phyloP scores from a whole-genome alignment of 2,797 vertebrate genomes.

The Platalea minor region DNA sequence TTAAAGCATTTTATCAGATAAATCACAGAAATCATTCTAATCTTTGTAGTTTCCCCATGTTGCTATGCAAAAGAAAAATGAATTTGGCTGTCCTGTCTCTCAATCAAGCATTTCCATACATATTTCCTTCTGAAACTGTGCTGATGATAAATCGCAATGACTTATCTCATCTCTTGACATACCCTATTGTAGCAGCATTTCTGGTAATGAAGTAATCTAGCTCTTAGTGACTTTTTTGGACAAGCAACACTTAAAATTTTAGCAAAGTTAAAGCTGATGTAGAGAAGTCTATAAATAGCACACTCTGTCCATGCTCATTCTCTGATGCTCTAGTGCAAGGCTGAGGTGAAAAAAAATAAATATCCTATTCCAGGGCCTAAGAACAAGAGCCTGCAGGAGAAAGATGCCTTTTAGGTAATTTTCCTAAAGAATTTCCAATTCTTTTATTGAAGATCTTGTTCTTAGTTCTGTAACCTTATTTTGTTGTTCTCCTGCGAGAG shows the following conservation, averaged over 20 bases:
- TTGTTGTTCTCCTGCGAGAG: conserved; percentile 19
- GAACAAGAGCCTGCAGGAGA: not conserved
- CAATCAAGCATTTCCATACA: not conserved
- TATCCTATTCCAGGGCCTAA: conserved; percentile 15
- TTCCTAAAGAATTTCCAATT: not conserved
- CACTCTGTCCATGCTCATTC: not conserved
- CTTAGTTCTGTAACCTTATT: conserved; percentile 56
- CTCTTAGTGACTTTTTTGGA: not conserved
- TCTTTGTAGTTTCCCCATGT: not conserved
- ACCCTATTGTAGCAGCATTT: not conserved
- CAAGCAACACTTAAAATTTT: not conserved
- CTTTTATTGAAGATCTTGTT: not conserved
- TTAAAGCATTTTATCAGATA: not conserved
- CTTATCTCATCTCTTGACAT: not conserved
- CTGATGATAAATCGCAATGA: not conserved
- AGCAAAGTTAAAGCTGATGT: conserved; percentile 7
- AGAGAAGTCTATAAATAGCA: not conserved
- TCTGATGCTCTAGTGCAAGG: not conserved
- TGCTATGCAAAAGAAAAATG: not conserved
- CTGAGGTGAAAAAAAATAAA: not conserved
- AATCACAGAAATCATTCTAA: not conserved
- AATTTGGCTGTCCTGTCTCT: not conserved
- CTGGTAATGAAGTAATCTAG: not conserved
- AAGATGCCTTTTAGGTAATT: not conserved
- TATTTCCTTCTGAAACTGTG: not conserved